A percentile compares a stretch with the other conserved stretches of the same genome.
phyloP scores from a whole-genome alignment of 1,140 invertebrate genomes.

The Lordiphosa collinella region DNA sequence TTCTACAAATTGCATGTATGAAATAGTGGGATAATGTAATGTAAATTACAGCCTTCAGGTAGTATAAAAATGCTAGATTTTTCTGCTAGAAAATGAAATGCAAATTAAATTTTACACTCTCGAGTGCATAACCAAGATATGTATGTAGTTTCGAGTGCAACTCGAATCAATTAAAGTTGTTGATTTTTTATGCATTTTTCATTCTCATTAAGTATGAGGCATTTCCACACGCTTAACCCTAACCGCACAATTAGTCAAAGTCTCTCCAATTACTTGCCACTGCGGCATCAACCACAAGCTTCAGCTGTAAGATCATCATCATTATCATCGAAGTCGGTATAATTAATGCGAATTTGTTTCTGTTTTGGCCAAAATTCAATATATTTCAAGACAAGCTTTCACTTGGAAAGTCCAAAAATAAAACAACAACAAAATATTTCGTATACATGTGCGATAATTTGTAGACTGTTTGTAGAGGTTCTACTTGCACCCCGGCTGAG shows the following conservation, averaged over 20 bases:
- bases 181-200: conserved; percentile 40
- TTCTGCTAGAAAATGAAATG: conserved; percentile 12
- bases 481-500: conserved; percentile 54
- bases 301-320: not conserved
- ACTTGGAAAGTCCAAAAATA: conserved; percentile 39
- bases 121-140: conserved; percentile 21
- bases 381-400: conserved; percentile 25
- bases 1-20: too few species aligned
- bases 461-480: not conserved
- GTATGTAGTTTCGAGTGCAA: not conserved
- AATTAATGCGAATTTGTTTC: conserved; percentile 14
- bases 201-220: conserved; percentile 3
- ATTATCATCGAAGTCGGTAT: conserved; percentile 16
- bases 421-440: conserved; percentile 1
- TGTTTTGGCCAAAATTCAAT: not conserved
- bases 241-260: conserved; percentile 36
- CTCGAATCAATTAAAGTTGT: conserved; percentile 40
- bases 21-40: too few species aligned
- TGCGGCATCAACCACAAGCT: conserved; percentile 2
- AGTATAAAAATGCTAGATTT: conserved; percentile 6
- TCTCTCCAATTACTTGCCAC: too few species aligned
- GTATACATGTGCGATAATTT: conserved; percentile 11
- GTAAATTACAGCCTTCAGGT: too few species aligned
- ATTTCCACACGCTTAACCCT: not conserved
- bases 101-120: conserved; percentile 29